These are phyloP conservation scores for Phoxinus dragarum DNA, from an alignment of 2,797 vertebrate species.

Conservation along the genomic window DNA sequence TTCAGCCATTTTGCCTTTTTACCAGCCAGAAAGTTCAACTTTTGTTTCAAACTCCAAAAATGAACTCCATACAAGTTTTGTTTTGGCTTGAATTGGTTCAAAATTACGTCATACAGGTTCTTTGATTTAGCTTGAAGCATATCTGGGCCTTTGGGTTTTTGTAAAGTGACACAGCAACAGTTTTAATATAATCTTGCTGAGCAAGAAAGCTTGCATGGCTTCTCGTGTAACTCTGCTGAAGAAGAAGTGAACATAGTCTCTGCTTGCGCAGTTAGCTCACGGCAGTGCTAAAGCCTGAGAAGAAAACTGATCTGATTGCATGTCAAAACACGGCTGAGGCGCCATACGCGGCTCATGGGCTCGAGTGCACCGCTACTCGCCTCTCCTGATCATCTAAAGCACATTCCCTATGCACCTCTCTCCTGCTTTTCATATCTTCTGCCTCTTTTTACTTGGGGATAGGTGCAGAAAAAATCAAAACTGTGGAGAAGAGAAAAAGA, in stretches of 20 bases:
- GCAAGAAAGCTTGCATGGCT: neutral
- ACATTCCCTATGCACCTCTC: conserved; percentile 1
- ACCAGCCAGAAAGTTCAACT: too few relatives aligned
- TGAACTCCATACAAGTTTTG: neutral
- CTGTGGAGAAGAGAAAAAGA: conserved; percentile 1
- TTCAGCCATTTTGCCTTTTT: too few relatives aligned
- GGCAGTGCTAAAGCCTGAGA: conserved; percentile 2
- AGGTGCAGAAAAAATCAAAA: neutral
- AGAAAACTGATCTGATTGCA: conserved; percentile 49
- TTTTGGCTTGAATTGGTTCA: neutral
- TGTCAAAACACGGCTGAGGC: conserved; percentile 38
- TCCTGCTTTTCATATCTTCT: conserved; percentile 12
- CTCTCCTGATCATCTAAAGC: conserved; percentile 37
- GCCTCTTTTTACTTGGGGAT: conserved; percentile 29
- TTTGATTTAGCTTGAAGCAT: neutral
- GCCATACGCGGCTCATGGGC: conserved; percentile 1
- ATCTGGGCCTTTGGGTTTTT: neutral
- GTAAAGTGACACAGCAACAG: neutral
- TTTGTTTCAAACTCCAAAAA: neutral
- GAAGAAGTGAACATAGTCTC: neutral
- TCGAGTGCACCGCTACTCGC: neutral
- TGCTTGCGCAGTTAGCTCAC: neutral
- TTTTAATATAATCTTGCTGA: conserved; percentile 17
- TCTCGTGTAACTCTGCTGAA: neutral
- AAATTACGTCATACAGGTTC: neutral